Conservation (phyloP, 2,797 vertebrate species). For the Chaenodraco wilsoni region DNA sequence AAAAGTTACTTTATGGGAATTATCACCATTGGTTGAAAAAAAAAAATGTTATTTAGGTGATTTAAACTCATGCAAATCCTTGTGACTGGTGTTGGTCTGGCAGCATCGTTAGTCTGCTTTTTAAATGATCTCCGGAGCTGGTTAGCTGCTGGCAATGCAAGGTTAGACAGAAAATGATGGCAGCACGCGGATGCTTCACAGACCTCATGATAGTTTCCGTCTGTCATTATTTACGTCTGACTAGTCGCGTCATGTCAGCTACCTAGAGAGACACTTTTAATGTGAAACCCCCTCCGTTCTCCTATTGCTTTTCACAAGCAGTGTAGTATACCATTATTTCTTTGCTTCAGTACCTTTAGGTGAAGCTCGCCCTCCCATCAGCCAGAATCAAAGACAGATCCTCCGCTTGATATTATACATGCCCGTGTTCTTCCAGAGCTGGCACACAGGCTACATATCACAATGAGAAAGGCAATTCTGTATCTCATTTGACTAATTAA, state of each 20-base stretch:
- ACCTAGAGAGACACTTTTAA: constrained; percentile 95
- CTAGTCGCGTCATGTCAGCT: constrained; percentile 99
- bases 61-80: constrained; percentile 88
- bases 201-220: constrained; percentile 99
- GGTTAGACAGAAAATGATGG: constrained; percentile 98
- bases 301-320: constrained; percentile 85
- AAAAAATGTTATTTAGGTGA: constrained; percentile 82
- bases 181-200: constrained; percentile 97
- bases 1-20: constrained; percentile 66
- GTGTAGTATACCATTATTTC: constrained; percentile 93
- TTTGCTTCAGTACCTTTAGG: constrained; percentile 97
- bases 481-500: constrained; percentile 77
- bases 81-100: constrained; percentile 88
- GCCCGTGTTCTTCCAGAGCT: constrained; percentile 83
- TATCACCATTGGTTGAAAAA: constrained; percentile 76
- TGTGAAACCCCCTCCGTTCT: constrained; percentile 86
- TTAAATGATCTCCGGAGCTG: constrained; percentile 94
- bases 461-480: constrained; percentile 65
- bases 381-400: constrained; percentile 92
- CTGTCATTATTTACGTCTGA: constrained; percentile 99
- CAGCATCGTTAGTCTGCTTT: constrained; percentile 95
- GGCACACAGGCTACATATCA: constrained; percentile 68
- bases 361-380: constrained; percentile 92
- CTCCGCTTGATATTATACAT: constrained; percentile 87
- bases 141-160: constrained; percentile 94